Evolutionary conservation across 2,113 vertebrate genomes (phyloP), one percentile per base, ranked within the genome.

Genomic region (Phrynosoma blainvillii): DNA sequence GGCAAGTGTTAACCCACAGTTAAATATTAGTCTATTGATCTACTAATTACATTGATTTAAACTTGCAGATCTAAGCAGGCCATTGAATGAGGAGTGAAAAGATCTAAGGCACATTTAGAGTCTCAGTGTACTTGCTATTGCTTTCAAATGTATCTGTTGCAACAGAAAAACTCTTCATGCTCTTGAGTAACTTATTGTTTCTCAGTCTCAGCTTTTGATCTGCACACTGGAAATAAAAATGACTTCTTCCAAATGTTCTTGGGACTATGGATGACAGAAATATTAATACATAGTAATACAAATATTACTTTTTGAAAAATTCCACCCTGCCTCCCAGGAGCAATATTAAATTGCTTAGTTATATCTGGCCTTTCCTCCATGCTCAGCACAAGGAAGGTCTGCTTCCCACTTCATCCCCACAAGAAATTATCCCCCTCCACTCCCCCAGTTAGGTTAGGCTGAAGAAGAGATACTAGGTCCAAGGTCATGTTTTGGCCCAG

Each of bases 21-120:
- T 79, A 79, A 79, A 86, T 13, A 30, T 84, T 70, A 54, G 27
- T 54, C 68, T 30, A 68, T 70, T 86, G 42, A 86, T 78, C 13
- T 77, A 68, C 30, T 86, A 62, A 68, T 79, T 52, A 47, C 25
- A 77, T 85, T 78, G 10, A 78, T 78, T 78, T 68, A 68, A 32
- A 20, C 27, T 85, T 66, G 5, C 12, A 40, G 47, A 71, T 54
- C 21, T 71, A 86, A n/a, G 30, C n/a, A 79, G 23, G 25, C 52
- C 71, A 71, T 56, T 71, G 25, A n/a, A 79, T n/a, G 23, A 32
- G 65, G 40, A 77, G 30, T 56, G 27, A 12, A n/a, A 71, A 86
- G 77, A 16, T 52, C 77, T 27, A 32, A 73, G 54, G 47, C 30
- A 54, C 52, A n/a, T 73, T 59, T 70, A 59, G 21, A 25, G 16